Conservation (phyloP, 2,888 invertebrate species). For the Drosophila paracracens region DNA sequence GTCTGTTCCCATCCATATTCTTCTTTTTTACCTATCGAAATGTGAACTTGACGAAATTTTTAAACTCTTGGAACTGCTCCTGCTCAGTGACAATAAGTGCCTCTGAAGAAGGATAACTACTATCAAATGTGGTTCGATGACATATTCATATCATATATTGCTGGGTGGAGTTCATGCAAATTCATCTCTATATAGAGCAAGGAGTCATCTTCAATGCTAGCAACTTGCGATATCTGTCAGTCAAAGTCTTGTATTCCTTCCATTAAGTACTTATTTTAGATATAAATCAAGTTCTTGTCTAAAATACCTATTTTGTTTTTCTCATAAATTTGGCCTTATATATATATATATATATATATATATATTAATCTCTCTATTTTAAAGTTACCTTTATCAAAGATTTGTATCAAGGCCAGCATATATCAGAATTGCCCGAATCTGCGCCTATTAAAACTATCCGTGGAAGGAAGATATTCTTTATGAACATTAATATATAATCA, state of each 20-base stretch:
- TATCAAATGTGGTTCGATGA: constrained; percentile 11
- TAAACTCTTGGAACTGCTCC: neutral
- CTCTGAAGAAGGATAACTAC: constrained; percentile 23
- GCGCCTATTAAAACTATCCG: neutral
- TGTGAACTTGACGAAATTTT: too few relatives aligned
- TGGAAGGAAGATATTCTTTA: neutral
- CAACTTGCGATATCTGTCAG: neutral
- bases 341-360: neutral
- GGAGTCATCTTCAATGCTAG: neutral
- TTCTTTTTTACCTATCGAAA: too few relatives aligned
- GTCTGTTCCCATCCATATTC: too few relatives aligned
- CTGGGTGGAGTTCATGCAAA: constrained; percentile 8
- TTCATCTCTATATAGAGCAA: too few relatives aligned
- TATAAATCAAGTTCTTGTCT: neutral
- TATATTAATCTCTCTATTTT: neutral
- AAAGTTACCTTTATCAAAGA: neutral
- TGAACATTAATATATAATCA: neutral
- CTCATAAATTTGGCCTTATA: neutral
- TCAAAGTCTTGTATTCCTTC: neutral
- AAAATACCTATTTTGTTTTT: neutral
- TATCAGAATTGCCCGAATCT: neutral
- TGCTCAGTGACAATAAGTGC: constrained; percentile 3
- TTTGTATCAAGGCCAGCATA: too few relatives aligned
- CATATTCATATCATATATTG: neutral
- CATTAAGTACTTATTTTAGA: neutral